Conservation (phyloP, 2,797 vertebrate species). For the Furcifer pardalis region DNA sequence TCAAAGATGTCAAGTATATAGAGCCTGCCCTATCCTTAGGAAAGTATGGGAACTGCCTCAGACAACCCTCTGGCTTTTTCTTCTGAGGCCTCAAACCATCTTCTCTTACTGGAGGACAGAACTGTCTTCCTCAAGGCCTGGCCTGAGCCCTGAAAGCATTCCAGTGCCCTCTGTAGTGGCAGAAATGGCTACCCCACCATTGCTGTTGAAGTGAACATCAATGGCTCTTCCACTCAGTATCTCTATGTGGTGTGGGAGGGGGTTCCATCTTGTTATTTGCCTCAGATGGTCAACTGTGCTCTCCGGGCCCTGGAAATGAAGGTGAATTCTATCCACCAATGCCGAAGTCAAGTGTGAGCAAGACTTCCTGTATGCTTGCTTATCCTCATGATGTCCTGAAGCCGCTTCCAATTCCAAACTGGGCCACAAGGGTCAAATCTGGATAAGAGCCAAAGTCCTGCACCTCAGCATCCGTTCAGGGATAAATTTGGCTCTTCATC, state of each 20-base stretch:
- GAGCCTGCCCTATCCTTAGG: not conserved
- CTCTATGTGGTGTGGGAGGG: not conserved
- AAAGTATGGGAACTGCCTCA: not conserved
- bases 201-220: not conserved
- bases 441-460: constrained; percentile 65
- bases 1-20: constrained; percentile 36
- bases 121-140: not conserved
- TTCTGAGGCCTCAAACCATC: no score
- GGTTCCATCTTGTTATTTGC: not conserved
- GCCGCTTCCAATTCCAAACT: constrained; percentile 13
- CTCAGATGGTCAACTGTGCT: not conserved
- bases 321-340: not conserved
- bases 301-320: not conserved
- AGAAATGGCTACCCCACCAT: not conserved
- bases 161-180: not conserved
- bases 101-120: not conserved
- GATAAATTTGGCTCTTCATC: constrained; percentile 73
- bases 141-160: not conserved
- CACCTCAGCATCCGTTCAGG: constrained; percentile 69
- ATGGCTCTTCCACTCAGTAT: not conserved
- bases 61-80: not conserved
- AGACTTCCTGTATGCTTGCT: not conserved
- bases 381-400: not conserved
- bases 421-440: constrained; percentile 69
- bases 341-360: no score